These are phyloP conservation scores for Sebastes oblongus DNA, from an alignment of 2,797 vertebrate species.

Conservation along the genomic window DNA sequence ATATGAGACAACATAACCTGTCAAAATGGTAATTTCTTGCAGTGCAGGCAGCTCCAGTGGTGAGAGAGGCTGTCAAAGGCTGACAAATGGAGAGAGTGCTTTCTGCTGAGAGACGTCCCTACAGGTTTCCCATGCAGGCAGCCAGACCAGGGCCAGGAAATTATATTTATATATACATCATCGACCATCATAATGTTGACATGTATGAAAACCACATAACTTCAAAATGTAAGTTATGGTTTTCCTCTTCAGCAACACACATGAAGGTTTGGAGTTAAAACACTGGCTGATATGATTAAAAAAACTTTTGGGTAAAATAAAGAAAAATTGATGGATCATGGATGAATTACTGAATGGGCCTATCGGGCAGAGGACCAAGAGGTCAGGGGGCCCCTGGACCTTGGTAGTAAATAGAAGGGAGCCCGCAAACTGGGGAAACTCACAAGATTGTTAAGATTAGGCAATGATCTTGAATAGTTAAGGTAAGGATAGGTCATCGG, in stretches of 20 bases:
- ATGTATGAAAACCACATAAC: constrained; percentile 8
- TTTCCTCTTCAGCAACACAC: neutral
- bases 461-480: no score
- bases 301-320: neutral
- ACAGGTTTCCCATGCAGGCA: constrained; percentile 62
- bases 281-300: neutral
- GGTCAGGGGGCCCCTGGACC: neutral
- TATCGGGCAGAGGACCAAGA: neutral
- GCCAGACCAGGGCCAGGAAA: constrained; percentile 31
- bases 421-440: no score
- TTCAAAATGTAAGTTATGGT: neutral
- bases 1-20: neutral
- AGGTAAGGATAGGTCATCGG: no score
- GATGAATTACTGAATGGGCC: neutral
- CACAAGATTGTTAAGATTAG: no score
- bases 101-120: constrained; percentile 71
- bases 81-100: constrained; percentile 77
- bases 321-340: neutral
- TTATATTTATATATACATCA: neutral
- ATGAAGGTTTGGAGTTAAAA: neutral
- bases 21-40: constrained; percentile 54
- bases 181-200: neutral
- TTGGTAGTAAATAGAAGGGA: no score
- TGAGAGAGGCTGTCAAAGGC: constrained; percentile 56
- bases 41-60: constrained; percentile 54